Evolutionary conservation across 2,113 vertebrate genomes (phyloP).

Genomic region (Dissostichus mawsoni): DNA sequence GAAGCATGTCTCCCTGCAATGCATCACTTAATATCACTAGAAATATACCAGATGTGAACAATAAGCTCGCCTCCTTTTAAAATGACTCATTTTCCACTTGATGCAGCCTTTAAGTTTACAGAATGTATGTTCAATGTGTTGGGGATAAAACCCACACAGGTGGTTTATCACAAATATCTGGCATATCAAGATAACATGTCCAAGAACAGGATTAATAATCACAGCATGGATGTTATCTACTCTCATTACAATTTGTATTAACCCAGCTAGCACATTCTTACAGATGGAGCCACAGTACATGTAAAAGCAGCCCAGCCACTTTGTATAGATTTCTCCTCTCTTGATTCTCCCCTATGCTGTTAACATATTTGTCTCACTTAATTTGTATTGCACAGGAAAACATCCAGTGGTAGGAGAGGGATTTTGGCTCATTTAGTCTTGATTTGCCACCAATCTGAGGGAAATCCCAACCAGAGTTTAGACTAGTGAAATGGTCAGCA

Average conservation of each 20-base stretch:
- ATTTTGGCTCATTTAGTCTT: constrained; percentile 38
- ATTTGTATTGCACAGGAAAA: constrained; percentile 36
- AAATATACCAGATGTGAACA: constrained; percentile 40
- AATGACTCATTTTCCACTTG: constrained; percentile 30
- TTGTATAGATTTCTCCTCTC: neutral
- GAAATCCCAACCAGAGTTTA: constrained; percentile 33
- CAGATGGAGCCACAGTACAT: neutral
- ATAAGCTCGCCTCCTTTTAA: constrained; percentile 22
- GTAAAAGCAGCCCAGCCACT: neutral
- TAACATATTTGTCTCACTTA: constrained; percentile 1
- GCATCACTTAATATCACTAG: constrained; percentile 19
- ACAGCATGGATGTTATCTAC: neutral
- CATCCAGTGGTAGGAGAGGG: neutral
- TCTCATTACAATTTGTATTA: neutral
- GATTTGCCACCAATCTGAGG: constrained; percentile 25
- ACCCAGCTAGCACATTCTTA: neutral
- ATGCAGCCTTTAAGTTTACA: constrained; percentile 3
- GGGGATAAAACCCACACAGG: neutral
- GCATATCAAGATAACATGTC: neutral
- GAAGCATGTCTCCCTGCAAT: constrained; percentile 35
- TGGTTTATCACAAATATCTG: constrained; percentile 11
- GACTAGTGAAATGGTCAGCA: constrained; percentile 27
- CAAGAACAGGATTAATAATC: neutral
- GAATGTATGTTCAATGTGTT: constrained; percentile 5
- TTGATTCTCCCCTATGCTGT: neutral